Evolutionary conservation across 2,113 vertebrate species (phyloP), one percentile per base, ranked within the genome.

Genomic region (Cynocephalus volans): DNA sequence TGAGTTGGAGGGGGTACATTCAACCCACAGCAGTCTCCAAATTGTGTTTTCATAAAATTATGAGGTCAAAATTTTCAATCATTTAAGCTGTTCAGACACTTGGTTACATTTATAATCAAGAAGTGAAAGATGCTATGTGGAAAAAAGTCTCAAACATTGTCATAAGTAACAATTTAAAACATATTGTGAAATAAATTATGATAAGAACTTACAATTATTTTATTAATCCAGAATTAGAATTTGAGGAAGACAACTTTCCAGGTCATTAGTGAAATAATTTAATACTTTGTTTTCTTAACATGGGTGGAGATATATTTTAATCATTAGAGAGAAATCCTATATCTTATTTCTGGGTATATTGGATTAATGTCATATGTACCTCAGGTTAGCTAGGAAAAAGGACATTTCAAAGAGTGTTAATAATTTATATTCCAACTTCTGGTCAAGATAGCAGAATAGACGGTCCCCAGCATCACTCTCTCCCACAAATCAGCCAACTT

Each of bases 191-290:
- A 80, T 56, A 83, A 92, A 54, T 92, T 60, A 18, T 75, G 28
- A 33, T 24, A 77, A 62, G 26, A 82, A 72, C 9, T 81, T 90
- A 50, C 64, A 64, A 96, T 56, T 83, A 70, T 8, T 58, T n/a
- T 93, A 77, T 70, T 88, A 95, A 95, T 31, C 92, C 85, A 95
- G 36, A 91, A 84, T 92, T 90, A 48, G 31, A 88, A 94, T 77
- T 83, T 70, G 58, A 91, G 67, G 69, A 88, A 90, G 26, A 58
- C 33, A 87, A 81, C 54, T 92, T 87, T 88, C 41, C 31, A 54
- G 4, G 23, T 58, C 36, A 83, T 24, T 12, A 50, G 62, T 65
- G 60, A 89, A 93, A 80, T 56, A 88, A 75, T 48, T 90, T 52
- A 64, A 65, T 50, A 58, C n/a, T 89, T 95, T 73, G 13, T 96